Conservation (phyloP, 1,140 invertebrate species). For the Subanguina moxae region DNA sequence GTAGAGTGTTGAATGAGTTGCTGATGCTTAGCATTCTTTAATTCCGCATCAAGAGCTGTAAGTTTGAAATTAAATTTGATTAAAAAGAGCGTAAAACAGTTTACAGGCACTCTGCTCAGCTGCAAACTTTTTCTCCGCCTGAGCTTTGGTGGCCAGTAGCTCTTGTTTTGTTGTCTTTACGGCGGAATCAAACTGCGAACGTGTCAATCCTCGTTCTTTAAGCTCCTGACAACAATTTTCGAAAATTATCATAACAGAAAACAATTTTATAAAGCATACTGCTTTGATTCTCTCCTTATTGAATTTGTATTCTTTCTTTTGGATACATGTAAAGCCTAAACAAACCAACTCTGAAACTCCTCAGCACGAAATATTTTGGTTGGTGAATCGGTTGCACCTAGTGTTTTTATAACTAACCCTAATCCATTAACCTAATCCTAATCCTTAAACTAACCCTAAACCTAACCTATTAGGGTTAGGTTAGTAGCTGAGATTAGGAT, state of each 20-base stretch:
- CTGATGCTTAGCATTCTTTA: slow-evolving; percentile 19
- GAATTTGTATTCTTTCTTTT: slow-evolving; percentile 94
- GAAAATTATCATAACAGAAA: neutral
- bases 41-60: neutral
- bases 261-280: slow-evolving; percentile 51
- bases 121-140: slow-evolving; percentile 79
- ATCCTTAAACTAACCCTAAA: no score
- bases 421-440: no score
- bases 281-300: slow-evolving; percentile 88
- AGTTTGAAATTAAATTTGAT: no score
- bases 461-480: no score
- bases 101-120: slow-evolving; percentile 70
- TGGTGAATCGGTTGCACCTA: no score
- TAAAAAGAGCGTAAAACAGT: no score
- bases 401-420: no score
- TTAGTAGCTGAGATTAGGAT: no score
- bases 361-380: no score
- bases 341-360: no score
- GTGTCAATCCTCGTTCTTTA: slow-evolving; percentile 37
- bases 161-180: slow-evolving; percentile 60
- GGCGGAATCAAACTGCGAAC: slow-evolving; percentile 31
- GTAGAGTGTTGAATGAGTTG: slow-evolving; percentile 15
- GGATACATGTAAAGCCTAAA: slow-evolving; percentile 68
- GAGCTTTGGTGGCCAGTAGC: slow-evolving; percentile 67
- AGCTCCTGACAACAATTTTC: slow-evolving; percentile 39